Evolutionary conservation across 2,797 vertebrate species (phyloP).

Genomic region (Strix occidentalis): DNA sequence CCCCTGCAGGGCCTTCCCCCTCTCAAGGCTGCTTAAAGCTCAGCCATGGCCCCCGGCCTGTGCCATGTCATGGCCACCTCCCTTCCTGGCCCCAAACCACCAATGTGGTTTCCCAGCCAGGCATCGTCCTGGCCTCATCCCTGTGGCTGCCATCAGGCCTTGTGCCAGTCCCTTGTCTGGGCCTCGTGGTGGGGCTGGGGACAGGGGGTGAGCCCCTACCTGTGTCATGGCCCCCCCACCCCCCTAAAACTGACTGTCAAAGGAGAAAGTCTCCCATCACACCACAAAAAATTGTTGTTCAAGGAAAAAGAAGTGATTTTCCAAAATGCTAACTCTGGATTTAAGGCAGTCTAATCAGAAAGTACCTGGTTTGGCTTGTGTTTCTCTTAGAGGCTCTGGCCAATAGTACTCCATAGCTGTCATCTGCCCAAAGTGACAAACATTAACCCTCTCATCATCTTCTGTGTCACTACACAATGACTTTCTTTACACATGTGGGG

Average conservation of each 20-base stretch:
- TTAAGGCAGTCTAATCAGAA: background rate
- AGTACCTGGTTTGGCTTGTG: background rate
- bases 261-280: background rate
- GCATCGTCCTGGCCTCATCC: background rate
- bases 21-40: background rate
- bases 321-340: background rate
- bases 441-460: background rate
- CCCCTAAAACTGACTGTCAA: background rate
- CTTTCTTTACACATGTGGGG: background rate
- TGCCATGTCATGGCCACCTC: background rate
- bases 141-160: rapidly evolving
- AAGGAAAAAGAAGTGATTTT: background rate
- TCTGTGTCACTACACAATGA: background rate
- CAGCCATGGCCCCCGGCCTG: rapidly evolving
- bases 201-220: rapidly evolving
- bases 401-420: background rate
- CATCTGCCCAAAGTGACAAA: background rate
- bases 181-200: rapidly evolving
- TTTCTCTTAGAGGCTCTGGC: background rate
- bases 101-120: background rate
- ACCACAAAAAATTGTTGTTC: background rate
- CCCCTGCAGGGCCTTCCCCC: rapidly evolving
- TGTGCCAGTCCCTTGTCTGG: background rate
- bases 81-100: too few species aligned
- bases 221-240: rapidly evolving